phyloP scores from a whole-genome alignment of 2,888 invertebrate species.

The Apotomis capreana region DNA sequence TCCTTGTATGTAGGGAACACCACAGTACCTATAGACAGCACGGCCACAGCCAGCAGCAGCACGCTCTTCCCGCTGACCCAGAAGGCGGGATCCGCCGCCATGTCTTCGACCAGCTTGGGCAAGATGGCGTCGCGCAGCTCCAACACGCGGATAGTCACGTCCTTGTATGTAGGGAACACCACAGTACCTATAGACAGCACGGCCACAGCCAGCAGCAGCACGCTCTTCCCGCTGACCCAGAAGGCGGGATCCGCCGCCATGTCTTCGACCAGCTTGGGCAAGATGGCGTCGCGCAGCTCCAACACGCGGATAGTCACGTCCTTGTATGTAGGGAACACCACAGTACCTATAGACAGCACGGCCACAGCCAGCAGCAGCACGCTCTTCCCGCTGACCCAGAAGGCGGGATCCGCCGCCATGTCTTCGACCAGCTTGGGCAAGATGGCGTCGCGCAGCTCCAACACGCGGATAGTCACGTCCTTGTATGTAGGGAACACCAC shows the following conservation, averaged over 20 bases:
- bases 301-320: no score
- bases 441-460: constrained; percentile 78
- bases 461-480: no score
- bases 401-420: constrained; percentile 82
- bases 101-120: constrained; percentile 81
- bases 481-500: not conserved
- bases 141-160: no score
- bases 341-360: constrained; percentile 84
- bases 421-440: constrained; percentile 82
- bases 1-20: not conserved
- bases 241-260: constrained; percentile 84
- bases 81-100: constrained; percentile 83
- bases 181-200: constrained; percentile 84
- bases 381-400: constrained; percentile 87
- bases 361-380: constrained; percentile 87
- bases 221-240: constrained; percentile 87
- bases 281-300: constrained; percentile 79
- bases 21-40: constrained; percentile 83
- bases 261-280: constrained; percentile 82
- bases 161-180: not conserved
- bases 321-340: not conserved
- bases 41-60: constrained; percentile 87
- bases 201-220: constrained; percentile 87
- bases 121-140: constrained; percentile 82
- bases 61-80: constrained; percentile 88